Percentiles rank a stretch among this genome's conserved stretches.
Conservation (phyloP, 2,888 invertebrate species). For the Xanthostigma xanthostigma region DNA sequence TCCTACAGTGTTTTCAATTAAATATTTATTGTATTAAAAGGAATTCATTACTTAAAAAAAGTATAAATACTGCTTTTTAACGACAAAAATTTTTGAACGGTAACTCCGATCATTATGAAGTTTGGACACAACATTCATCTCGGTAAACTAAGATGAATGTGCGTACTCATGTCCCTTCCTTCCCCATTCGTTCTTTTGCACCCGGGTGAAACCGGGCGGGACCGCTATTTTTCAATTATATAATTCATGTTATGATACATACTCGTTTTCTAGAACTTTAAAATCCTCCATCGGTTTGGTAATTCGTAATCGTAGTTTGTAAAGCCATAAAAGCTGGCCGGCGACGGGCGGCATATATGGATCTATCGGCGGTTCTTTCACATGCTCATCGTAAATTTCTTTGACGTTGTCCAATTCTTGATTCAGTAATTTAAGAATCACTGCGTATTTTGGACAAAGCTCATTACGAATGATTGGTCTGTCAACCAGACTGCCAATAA, state of each 20-base stretch:
- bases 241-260: constrained; percentile 17
- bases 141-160: too few relatives aligned
- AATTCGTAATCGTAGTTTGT: constrained; percentile 46
- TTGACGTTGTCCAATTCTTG: constrained; percentile 50
- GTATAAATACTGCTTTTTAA: too few relatives aligned
- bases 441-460: constrained; percentile 48
- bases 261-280: constrained; percentile 48
- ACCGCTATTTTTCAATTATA: too few relatives aligned
- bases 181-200: too few relatives aligned
- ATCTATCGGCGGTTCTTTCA: constrained; percentile 39
- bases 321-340: constrained; percentile 57
- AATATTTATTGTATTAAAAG: too few relatives aligned
- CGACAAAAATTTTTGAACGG: too few relatives aligned
- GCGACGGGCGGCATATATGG: constrained; percentile 60
- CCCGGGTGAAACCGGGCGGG: too few relatives aligned
- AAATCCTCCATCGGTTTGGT: constrained; percentile 43
- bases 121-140: too few relatives aligned
- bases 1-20: too few relatives aligned
- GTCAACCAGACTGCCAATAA: constrained; percentile 57
- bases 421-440: constrained; percentile 48
- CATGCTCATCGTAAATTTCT: constrained; percentile 38
- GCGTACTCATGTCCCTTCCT: too few relatives aligned
- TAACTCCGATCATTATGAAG: too few relatives aligned
- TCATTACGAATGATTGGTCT: constrained; percentile 59
- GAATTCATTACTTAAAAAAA: too few relatives aligned